Base-by-base conservation (phyloP, 2,113 vertebrate genomes). In the Nothoprocta perdicaria region DNA sequence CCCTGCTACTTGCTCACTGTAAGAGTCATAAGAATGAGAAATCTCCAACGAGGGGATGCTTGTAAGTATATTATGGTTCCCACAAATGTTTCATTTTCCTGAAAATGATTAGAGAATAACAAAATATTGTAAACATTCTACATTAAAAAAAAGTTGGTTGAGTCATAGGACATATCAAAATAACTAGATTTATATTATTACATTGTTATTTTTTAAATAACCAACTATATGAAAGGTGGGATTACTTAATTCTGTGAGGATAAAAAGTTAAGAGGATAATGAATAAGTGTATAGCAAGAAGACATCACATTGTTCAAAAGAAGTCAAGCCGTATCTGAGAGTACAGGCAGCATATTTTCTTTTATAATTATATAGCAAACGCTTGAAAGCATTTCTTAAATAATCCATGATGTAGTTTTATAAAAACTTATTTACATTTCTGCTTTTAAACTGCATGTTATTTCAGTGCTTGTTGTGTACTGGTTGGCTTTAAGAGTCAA, bases 1-100 rank as follows among this genome's bases (percentile, higher is more conserved):
- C 97, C 97, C 50, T 98, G 97, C 85, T 95, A 96, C 57, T 72
- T 97, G 57, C 82, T 98, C 69, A 97, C 97, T 0, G 97, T 98
- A 53, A 95, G 93, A 84, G 33, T 98, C 79, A 97, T 98, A 48
- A 81, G 95, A 27, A 97, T 98, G 97, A 97, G 48, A 71, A 98
- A 98, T 7, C 60, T 98, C 62, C 97, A 95, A 21, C 88, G 90
- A 76, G 97, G 94, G 45, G 98, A 98, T 9, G 5, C 53, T 7
- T 33, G 98, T 98, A 85, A 97, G 97, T 97, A 31, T 35, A 26
- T 40, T 40, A 26, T 41, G 43, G 13, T 22, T 60, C 85, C 74
- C n/a, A 38, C 35, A 23, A 46, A 27, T 38, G 48, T 41, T 27
- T 75, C 26, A 24, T 48, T 45, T 31, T 57, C 57, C n/a, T 63